phyloP scores from a whole-genome alignment of 2,113 vertebrate genomes.

The Mobula birostris region DNA sequence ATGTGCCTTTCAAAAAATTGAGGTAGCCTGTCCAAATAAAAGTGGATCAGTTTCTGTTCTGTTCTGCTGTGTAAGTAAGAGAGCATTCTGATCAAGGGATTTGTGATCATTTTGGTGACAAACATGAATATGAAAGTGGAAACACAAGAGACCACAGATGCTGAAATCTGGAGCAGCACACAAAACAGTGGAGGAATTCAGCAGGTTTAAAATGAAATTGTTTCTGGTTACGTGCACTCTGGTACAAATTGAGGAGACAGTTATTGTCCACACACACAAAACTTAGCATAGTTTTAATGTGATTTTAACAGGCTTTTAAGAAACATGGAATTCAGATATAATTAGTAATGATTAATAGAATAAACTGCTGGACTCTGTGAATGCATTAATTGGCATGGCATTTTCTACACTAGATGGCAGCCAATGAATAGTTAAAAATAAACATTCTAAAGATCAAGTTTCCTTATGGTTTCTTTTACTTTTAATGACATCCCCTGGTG shows the following conservation, averaged over 20 bases:
- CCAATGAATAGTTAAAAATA: not conserved
- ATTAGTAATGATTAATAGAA: not conserved
- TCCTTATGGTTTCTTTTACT: not conserved
- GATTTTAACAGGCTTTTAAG: not conserved
- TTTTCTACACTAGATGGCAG: not conserved
- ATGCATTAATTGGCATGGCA: not conserved
- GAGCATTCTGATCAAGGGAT: not conserved
- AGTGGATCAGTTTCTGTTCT: slow-evolving; percentile 1
- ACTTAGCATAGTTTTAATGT: not conserved
- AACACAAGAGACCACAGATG: too few relatives aligned
- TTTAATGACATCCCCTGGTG: not conserved
- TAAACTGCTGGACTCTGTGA: not conserved
- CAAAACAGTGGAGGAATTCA: too few relatives aligned
- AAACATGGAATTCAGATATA: not conserved
- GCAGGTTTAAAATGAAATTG: not conserved
- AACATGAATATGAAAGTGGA: not conserved
- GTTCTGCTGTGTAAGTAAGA: not conserved
- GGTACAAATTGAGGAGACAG: not conserved
- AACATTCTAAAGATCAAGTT: not conserved
- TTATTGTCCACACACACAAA: not conserved
- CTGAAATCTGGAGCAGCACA: too few relatives aligned
- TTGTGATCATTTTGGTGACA: not conserved
- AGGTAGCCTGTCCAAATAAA: not conserved
- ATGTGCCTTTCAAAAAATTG: not conserved
- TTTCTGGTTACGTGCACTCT: not conserved